phyloP scores from a whole-genome alignment of 2,888 invertebrate species.

The Elegia similella region DNA sequence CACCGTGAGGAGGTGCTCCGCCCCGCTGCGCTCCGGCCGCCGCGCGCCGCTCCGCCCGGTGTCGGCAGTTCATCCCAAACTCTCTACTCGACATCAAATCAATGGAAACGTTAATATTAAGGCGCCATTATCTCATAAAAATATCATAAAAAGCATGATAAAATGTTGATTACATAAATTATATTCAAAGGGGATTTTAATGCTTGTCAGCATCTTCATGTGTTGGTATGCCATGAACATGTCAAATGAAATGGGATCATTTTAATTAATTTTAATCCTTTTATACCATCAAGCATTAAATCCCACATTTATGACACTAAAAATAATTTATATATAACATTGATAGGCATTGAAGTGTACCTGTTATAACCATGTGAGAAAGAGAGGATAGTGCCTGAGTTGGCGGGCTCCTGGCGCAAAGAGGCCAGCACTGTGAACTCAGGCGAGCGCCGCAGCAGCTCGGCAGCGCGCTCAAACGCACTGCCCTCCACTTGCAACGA shows the following conservation, averaged over 20 bases:
- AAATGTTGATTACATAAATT: constrained; percentile 3
- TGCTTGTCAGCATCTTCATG: not conserved
- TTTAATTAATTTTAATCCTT: not conserved
- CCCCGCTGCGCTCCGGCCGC: constrained; percentile 31
- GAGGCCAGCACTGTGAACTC: constrained; percentile 91
- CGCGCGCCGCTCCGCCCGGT: constrained; percentile 27
- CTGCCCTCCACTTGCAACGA: constrained; percentile 86
- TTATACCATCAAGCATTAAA: not conserved
- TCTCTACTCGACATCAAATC: constrained; percentile 57
- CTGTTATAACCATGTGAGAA: constrained; percentile 91
- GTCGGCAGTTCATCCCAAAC: constrained; percentile 44
- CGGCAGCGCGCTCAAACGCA: constrained; percentile 85
- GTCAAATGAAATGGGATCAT: not conserved
- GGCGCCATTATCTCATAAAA: constrained; percentile 20
- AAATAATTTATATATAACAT: not conserved
- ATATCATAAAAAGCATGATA: not conserved
- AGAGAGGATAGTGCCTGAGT: constrained; percentile 91
- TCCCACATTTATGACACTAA: not conserved
- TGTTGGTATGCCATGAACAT: too few relatives aligned
- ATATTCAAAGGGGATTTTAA: not conserved
- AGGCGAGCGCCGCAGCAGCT: constrained; percentile 85
- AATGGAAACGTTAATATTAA: constrained; percentile 37
- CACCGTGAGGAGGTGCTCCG: constrained; percentile 59
- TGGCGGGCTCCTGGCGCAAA: constrained; percentile 89
- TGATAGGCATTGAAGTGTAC: constrained; percentile 52